Evolutionary conservation across 2,888 invertebrate genomes (phyloP).

Genomic region (Trachelus stipa): DNA sequence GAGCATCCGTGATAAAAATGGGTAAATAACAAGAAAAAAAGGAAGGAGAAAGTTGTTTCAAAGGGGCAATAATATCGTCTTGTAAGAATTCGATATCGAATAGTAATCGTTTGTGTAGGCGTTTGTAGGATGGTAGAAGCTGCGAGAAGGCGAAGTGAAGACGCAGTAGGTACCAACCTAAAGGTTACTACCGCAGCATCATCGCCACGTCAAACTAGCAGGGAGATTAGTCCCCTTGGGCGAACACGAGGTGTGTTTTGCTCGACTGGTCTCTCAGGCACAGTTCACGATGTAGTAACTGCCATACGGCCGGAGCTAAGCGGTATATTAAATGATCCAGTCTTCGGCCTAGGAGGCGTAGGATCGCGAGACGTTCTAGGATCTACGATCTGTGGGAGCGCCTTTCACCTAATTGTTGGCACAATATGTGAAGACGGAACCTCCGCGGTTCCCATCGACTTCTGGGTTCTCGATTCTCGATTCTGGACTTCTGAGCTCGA

Average conservation of each 20-base stretch:
- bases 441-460: conserved; percentile 63
- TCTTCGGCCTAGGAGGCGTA: conserved; percentile 22
- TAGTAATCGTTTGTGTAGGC: conserved; percentile 21
- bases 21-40: not conserved
- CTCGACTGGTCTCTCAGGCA: conserved; percentile 36
- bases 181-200: conserved; percentile 53
- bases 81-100: conserved; percentile 5
- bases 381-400: conserved; percentile 56
- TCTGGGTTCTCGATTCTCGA: conserved; percentile 13
- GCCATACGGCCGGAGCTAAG: conserved; percentile 39
- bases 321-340: conserved; percentile 58
- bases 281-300: conserved; percentile 34
- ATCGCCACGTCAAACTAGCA: conserved; percentile 49
- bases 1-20: not conserved
- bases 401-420: conserved; percentile 67
- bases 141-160: conserved; percentile 32
- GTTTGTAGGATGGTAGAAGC: conserved; percentile 26
- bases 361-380: conserved; percentile 10
- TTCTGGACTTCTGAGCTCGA: not conserved
- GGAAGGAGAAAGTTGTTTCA: not conserved
- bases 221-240: conserved; percentile 53
- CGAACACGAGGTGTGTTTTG: conserved; percentile 53
- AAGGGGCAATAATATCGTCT: not conserved
- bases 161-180: conserved; percentile 27
- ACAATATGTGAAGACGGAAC: conserved; percentile 65